These are phyloP conservation scores for Dermatemys mawii DNA, from an alignment of 2,113 vertebrate genomes.

Conservation along the genomic window DNA sequence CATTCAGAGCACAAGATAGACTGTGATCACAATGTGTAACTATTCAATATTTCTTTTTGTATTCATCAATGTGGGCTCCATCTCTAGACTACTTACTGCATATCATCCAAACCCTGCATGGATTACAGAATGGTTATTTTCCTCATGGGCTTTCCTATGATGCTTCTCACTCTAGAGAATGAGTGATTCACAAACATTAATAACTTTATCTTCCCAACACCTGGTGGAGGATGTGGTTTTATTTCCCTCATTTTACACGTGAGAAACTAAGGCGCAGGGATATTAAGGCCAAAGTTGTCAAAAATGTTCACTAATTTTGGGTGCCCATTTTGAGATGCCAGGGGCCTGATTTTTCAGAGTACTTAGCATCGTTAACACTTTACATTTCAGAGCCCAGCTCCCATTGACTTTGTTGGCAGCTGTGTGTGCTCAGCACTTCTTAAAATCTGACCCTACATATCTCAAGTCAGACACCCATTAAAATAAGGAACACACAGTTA, in stretches of 20 bases:
- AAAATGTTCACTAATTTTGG: slow-evolving; percentile 31
- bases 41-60: background rate
- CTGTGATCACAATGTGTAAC: background rate
- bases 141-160: slow-evolving; percentile 24
- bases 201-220: slow-evolving; percentile 27
- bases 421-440: background rate
- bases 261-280: background rate
- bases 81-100: background rate
- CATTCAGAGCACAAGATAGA: background rate
- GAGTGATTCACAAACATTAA: background rate
- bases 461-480: background rate
- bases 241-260: background rate
- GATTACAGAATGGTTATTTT: slow-evolving; percentile 15
- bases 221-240: background rate
- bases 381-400: background rate
- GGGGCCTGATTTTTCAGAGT: slow-evolving; percentile 28
- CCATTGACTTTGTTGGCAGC: background rate
- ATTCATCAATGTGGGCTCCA: background rate
- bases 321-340: slow-evolving; percentile 17
- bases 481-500: background rate
- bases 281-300: slow-evolving; percentile 41
- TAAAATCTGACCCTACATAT: background rate
- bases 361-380: background rate
- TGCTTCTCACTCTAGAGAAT: background rate
- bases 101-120: background rate